Conservation (phyloP, 1,140 invertebrate species). For the Micrasema minimum region DNA sequence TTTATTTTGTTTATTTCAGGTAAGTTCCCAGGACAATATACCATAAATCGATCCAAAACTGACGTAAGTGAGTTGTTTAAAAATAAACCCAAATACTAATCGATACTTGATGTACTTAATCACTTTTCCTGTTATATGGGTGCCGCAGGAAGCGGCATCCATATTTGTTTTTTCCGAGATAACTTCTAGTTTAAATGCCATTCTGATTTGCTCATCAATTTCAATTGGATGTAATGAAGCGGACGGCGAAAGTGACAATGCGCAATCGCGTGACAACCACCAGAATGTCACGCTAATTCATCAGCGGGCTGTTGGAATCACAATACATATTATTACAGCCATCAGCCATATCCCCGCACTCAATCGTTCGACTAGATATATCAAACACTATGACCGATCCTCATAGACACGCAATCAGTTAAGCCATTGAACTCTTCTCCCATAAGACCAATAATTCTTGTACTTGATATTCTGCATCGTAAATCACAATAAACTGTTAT, state of each 20-base stretch:
- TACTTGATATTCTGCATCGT: neutral
- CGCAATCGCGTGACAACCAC: neutral
- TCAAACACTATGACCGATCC: neutral
- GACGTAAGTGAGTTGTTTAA: neutral
- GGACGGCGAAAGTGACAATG: neutral
- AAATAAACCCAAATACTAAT: neutral
- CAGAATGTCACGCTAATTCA: conserved; percentile 5
- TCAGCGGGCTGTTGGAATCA: neutral
- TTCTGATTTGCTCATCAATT: conserved; percentile 9
- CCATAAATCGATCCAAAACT: neutral
- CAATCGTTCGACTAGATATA: too few relatives aligned
- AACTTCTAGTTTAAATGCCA: neutral
- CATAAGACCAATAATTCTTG: neutral
- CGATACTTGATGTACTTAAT: too few relatives aligned
- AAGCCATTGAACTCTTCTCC: conserved; percentile 7
- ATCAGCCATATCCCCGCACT: neutral
- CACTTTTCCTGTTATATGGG: neutral
- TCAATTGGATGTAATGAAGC: conserved; percentile 3
- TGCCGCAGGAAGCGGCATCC: neutral
- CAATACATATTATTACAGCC: neutral
- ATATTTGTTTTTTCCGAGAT: neutral
- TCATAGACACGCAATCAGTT: neutral
- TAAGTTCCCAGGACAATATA: too few relatives aligned
- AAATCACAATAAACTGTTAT: conserved; percentile 5
- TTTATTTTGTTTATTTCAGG: too few relatives aligned